Conservation (phyloP, 2,797 vertebrate genomes). For the Lacerta viridis region DNA sequence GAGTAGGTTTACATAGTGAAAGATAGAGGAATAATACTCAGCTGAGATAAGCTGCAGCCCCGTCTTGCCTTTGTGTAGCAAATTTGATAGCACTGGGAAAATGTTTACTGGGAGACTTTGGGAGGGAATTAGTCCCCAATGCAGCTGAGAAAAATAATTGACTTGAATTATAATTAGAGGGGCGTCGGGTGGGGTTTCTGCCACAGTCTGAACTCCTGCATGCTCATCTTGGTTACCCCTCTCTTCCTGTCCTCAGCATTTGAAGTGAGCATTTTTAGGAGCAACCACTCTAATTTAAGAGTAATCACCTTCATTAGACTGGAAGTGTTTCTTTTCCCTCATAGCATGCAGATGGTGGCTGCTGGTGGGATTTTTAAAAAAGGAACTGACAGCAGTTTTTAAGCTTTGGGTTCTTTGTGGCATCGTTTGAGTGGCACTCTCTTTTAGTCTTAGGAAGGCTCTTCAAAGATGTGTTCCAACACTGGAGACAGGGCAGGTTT, state of each 20-base stretch:
- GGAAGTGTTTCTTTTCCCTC: not conserved
- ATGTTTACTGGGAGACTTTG: constrained; percentile 66
- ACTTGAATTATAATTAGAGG: constrained; percentile 60
- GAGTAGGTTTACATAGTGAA: constrained; percentile 65
- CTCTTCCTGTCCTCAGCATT: not conserved
- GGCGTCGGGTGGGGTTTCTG: not conserved
- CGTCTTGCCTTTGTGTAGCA: constrained; percentile 62
- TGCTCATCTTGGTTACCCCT: constrained; percentile 4
- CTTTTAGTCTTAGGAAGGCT: too few relatives aligned
- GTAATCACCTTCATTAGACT: not conserved
- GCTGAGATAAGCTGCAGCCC: constrained; percentile 65
- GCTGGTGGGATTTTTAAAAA: not conserved
- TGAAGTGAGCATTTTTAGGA: not conserved
- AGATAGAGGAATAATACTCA: constrained; percentile 65
- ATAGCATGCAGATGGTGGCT: not conserved
- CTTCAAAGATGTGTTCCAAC: too few relatives aligned
- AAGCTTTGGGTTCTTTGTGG: not conserved
- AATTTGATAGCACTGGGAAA: constrained; percentile 63
- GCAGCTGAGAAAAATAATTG: constrained; percentile 60
- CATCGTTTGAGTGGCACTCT: not conserved
- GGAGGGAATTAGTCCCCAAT: constrained; percentile 48
- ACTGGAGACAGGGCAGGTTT: too few relatives aligned
- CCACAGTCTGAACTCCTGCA: constrained; percentile 3
- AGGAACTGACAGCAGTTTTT: not conserved
- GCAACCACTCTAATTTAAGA: constrained; percentile 2